Evolutionary conservation across 2,113 vertebrate species (phyloP).

Genomic region (Anser brachyrhynchus): DNA sequence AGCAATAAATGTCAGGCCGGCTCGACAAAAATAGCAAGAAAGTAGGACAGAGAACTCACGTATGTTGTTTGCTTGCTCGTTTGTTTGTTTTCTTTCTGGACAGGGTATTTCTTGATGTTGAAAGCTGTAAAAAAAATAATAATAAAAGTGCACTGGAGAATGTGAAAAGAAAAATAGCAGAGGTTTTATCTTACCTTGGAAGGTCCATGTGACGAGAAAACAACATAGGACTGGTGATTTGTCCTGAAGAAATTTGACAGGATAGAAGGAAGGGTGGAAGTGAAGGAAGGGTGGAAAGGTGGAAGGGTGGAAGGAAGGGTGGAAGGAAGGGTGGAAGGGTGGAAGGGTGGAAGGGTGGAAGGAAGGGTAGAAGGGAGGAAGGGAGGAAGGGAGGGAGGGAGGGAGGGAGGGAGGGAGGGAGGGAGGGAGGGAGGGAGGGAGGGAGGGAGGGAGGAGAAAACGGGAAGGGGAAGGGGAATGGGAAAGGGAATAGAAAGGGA

Average conservation of each 20-base stretch:
- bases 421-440: no score
- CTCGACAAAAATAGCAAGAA: background rate
- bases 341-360: no score
- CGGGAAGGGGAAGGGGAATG: no score
- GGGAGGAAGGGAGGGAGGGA: no score
- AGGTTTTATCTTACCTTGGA: background rate
- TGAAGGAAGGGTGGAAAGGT: background rate
- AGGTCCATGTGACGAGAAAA: background rate
- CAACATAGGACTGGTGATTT: background rate
- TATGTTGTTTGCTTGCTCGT: background rate
- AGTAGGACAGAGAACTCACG: background rate
- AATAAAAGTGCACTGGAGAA: background rate
- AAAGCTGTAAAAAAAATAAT: background rate
- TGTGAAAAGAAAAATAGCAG: background rate
- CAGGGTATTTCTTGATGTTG: background rate
- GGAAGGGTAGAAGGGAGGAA: no score
- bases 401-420: no score
- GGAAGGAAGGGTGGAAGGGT: no score
- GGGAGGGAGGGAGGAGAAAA: background rate
- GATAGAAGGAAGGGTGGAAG: no score
- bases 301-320: no score
- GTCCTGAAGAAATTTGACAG: background rate
- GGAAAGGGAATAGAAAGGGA: no score
- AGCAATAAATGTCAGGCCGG: background rate
- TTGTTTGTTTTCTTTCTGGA: background rate